These are phyloP conservation scores for Noturus placidus DNA, from an alignment of 2,113 vertebrate species.

Conservation along the genomic window DNA sequence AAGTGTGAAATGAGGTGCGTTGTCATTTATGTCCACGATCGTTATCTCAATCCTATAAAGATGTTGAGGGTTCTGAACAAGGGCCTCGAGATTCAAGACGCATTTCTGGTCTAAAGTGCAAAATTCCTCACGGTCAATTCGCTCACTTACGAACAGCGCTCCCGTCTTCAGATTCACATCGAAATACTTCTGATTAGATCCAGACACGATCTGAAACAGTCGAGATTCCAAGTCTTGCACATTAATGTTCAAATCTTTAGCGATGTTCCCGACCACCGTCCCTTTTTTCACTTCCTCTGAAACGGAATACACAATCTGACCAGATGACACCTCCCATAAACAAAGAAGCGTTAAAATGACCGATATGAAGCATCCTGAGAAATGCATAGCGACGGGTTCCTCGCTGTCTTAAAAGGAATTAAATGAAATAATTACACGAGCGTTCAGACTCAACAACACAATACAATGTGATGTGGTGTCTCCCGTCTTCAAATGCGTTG, in stretches of 20 bases:
- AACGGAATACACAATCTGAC: constrained; percentile 69
- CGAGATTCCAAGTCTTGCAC: constrained; percentile 60
- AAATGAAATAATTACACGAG: neutral
- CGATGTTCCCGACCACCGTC: constrained; percentile 70
- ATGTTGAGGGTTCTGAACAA: constrained; percentile 63
- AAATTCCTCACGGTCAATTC: constrained; percentile 72
- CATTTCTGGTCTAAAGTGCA: constrained; percentile 65
- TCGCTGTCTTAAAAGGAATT: neutral
- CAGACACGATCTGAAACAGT: constrained; percentile 63
- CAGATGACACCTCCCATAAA: constrained; percentile 58
- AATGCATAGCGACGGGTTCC: neutral
- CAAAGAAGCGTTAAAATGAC: constrained; percentile 44
- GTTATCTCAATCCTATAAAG: constrained; percentile 69
- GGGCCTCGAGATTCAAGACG: constrained; percentile 67
- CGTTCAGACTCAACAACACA: neutral
- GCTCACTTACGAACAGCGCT: constrained; percentile 65
- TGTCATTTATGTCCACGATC: constrained; percentile 73
- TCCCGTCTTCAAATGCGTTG: neutral
- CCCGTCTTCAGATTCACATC: constrained; percentile 68
- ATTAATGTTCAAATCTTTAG: constrained; percentile 70
- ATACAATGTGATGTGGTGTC: neutral
- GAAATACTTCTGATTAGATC: constrained; percentile 62
- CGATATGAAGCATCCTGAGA: neutral
- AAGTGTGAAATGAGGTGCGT: constrained; percentile 64
- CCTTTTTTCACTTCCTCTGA: constrained; percentile 72